Base-by-base conservation (phyloP, 2,797 vertebrate species). In the Ceyx erithaca region DNA sequence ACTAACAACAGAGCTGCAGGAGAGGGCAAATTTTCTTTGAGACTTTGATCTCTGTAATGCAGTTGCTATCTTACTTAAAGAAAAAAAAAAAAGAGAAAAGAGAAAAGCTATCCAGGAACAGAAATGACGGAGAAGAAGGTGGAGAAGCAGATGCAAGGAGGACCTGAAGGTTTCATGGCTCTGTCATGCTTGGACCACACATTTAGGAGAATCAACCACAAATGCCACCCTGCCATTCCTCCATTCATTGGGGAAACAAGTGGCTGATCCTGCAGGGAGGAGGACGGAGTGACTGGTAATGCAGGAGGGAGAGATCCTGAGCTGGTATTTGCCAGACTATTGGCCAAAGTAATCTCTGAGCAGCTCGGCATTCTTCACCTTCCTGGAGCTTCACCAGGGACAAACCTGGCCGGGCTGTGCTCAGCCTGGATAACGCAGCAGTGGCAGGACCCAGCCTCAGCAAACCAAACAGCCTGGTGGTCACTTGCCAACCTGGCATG, bases 311-410 rank as follows among this genome's bases (percentile, higher is more conserved):
- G 85, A 91, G 58, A 48, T 69, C 85, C 4, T 40, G 79, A 92
- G 78, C 78, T 57, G 62, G 55, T 55, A 62, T 85, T 80, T 92
- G 80, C 84, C 91, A 89, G 86, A 57, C 40, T 89, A 46, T 11
- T 69, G 88, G 84, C 81, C 80, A 45, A 75, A 80, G 75, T 7
- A 0, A 0, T 49, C 52, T 80, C 54, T 90, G 88, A 78, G 71
- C 90, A 94, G 94, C 90, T 91, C 93, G 71, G 76, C 69, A 43
- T 87, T 86, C 80, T 45, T 86, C 80, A 75, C 54, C 59, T 89
- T 83, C 80, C 69, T 37, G 14, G 93, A 77, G 91, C 80, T 76
- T 14, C 68, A 2, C 57, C 54, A 23, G 61, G 57, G 78, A 80
- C 76, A 30, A 55, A 45, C 49, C 75, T 58, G 89, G 76, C 86